Percentiles rank a stretch among this genome's conserved stretches.
Evolutionary conservation across 2,888 invertebrate species (phyloP).

Genomic region (Sinhomidia bicolor): DNA sequence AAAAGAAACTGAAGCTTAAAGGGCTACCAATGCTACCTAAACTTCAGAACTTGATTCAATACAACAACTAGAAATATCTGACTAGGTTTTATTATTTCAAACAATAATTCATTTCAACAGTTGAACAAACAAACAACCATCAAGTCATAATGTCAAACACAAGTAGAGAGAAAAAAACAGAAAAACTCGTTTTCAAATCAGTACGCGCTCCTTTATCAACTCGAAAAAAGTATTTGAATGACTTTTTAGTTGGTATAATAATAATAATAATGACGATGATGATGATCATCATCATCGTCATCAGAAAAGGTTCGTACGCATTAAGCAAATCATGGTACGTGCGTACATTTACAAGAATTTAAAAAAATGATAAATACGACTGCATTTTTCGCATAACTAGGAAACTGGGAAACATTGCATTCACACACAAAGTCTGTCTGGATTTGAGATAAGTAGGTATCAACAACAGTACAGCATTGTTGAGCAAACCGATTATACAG

Average conservation of each 20-base stretch:
- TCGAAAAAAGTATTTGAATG: too few relatives aligned
- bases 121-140: neutral
- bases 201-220: too few relatives aligned
- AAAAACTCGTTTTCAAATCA: neutral
- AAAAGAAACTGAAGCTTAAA: constrained; percentile 88
- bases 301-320: neutral
- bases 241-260: too few relatives aligned
- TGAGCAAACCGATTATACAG: neutral
- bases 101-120: neutral
- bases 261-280: too few relatives aligned
- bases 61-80: constrained; percentile 18
- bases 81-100: neutral
- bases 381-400: too few relatives aligned
- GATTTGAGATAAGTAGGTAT: constrained; percentile 52
- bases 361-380: too few relatives aligned
- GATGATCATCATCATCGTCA: too few relatives aligned
- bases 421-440: constrained; percentile 63
- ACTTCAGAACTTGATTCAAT: neutral
- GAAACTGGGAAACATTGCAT: constrained; percentile 50
- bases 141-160: neutral
- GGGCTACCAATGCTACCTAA: neutral
- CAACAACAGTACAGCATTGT: constrained; percentile 23
- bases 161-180: neutral
- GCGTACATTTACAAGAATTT: too few relatives aligned
- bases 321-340: too few relatives aligned